Evolutionary conservation across 2,113 vertebrate species (phyloP).

Genomic region (Passer montanus): DNA sequence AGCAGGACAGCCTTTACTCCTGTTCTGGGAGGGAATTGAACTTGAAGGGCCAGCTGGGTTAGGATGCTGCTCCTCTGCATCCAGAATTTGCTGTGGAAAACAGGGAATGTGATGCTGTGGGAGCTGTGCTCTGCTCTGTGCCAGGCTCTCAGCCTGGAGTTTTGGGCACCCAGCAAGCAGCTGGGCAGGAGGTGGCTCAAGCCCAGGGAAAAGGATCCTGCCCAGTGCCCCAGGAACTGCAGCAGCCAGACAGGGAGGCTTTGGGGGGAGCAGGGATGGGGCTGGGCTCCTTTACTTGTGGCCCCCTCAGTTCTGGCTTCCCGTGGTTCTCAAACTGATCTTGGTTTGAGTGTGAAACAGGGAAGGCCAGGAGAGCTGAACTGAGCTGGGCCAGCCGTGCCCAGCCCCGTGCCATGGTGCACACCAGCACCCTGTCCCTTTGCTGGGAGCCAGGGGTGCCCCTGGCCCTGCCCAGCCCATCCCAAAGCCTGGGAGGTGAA

Average conservation of each 20-base stretch:
- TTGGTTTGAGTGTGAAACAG: fast-evolving
- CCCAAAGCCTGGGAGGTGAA: fast-evolving
- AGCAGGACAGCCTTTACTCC: background rate
- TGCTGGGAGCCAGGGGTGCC: background rate
- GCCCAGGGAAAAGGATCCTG: background rate
- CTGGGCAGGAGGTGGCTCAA: background rate
- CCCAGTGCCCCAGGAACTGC: background rate
- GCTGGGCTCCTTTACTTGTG: background rate
- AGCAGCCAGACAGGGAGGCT: background rate
- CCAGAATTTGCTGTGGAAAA: background rate
- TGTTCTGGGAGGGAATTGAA: background rate
- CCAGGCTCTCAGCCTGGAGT: background rate
- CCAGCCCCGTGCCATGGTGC: fast-evolving
- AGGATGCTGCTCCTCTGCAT: background rate
- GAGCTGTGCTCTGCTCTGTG: background rate
- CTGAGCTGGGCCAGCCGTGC: too few relatives aligned
- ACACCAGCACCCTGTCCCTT: background rate
- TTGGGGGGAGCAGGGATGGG: background rate
- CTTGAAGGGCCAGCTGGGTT: background rate
- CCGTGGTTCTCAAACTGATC: fast-evolving
- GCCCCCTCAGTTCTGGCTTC: background rate
- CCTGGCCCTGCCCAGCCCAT: background rate
- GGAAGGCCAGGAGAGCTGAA: background rate
- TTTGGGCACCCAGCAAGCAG: background rate
- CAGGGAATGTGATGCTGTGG: background rate